Evolutionary conservation across 2,888 invertebrate species (phyloP).

Genomic region (Bimastos eiseni): DNA sequence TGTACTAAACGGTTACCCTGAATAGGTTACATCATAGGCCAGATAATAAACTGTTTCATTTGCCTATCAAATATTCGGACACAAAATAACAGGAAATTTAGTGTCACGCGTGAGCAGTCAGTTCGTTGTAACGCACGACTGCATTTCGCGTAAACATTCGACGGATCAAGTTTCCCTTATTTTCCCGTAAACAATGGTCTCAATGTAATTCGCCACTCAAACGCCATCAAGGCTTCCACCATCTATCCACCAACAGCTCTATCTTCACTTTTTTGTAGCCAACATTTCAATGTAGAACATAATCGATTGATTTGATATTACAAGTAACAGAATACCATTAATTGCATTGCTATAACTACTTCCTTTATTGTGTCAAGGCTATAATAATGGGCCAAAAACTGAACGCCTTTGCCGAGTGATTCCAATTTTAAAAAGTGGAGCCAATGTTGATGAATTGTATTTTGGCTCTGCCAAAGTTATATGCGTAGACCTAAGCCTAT

Average conservation of each 20-base stretch:
- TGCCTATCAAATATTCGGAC: background rate
- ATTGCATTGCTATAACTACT: no score
- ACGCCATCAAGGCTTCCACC: background rate
- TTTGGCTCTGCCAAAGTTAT: no score
- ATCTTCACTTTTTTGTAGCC: background rate
- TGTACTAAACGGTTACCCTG: no score
- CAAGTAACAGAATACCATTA: no score
- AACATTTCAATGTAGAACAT: background rate
- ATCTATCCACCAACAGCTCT: background rate
- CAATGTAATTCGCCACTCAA: background rate
- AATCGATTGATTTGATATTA: no score
- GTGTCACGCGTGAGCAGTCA: background rate
- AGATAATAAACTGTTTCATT: background rate
- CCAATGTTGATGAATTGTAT: no score
- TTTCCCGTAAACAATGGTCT: background rate
- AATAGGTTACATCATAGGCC: no score
- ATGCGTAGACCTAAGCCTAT: no score
- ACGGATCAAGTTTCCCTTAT: background rate
- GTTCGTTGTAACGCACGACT: background rate
- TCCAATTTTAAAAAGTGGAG: no score
- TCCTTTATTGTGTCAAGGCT: no score
- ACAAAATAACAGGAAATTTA: background rate
- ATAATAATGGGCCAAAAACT: no score
- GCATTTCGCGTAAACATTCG: background rate
- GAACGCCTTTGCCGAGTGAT: no score